These are phyloP conservation scores for Parazoanthus swiftii DNA, from an alignment of 92 coral and sea anemone species.

Conservation along the genomic window DNA sequence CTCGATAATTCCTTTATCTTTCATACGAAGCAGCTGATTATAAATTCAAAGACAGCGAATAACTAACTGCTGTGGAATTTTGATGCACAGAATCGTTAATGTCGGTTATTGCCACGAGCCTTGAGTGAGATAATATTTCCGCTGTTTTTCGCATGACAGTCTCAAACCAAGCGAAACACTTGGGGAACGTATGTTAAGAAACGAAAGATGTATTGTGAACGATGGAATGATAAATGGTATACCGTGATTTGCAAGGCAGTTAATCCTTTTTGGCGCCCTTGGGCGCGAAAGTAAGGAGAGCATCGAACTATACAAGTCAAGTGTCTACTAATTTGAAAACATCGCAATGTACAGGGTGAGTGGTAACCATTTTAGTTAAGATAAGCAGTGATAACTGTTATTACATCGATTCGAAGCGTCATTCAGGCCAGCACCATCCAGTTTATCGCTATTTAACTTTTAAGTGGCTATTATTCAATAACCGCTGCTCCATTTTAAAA, in stretches of 20 bases:
- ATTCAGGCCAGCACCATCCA: too few relatives aligned
- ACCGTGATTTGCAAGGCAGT: background rate
- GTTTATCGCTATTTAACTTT: too few relatives aligned
- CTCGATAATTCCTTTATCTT: slow-evolving; percentile 11
- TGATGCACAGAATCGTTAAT: background rate
- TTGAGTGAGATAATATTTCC: background rate
- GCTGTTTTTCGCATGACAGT: background rate
- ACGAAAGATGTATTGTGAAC: background rate
- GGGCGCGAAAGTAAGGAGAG: background rate
- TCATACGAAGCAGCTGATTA: background rate
- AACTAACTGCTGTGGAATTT: slow-evolving; percentile 15
- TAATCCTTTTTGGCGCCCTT: slow-evolving; percentile 19
- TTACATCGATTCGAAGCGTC: too few relatives aligned
- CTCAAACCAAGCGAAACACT: background rate
- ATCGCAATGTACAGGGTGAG: background rate
- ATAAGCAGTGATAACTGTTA: background rate
- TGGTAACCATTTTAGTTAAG: background rate
- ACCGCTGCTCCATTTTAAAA: too few relatives aligned
- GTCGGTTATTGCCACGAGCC: slow-evolving; percentile 8
- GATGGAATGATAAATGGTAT: background rate
- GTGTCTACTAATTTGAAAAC: background rate
- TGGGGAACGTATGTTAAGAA: background rate
- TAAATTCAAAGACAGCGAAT: background rate
- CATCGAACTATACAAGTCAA: background rate
- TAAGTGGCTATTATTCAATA: too few relatives aligned